Percentiles rank a stretch among this genome's conserved stretches.
These are phyloP conservation scores for Trichogramma dendrolimi DNA, from an alignment of 2,888 invertebrate genomes.

Conservation along the genomic window DNA sequence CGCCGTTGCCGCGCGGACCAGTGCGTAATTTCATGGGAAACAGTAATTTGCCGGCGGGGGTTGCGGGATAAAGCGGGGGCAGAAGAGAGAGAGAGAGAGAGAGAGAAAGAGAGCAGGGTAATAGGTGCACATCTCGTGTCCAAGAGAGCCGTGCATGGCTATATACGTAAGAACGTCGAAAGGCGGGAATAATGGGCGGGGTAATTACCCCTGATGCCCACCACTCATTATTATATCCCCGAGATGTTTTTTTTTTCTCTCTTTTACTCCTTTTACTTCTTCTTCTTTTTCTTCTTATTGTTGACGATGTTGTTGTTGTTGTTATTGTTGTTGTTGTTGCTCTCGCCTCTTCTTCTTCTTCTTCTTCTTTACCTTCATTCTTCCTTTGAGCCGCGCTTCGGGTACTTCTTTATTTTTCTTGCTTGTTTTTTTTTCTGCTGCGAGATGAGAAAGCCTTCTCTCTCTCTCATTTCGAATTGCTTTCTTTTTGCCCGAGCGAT, in stretches of 20 bases:
- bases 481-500: slow-evolving; percentile 1
- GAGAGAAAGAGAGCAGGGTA: slow-evolving; percentile 31
- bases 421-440: not conserved
- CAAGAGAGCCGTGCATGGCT: slow-evolving; percentile 32
- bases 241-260: slow-evolving; percentile 19
- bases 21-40: slow-evolving; percentile 47
- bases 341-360: not conserved
- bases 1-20: slow-evolving; percentile 33
- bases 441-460: not conserved
- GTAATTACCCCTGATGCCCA: slow-evolving; percentile 49
- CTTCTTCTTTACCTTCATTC: not conserved
- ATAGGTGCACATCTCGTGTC: slow-evolving; percentile 44
- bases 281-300: slow-evolving; percentile 3
- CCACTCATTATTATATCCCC: slow-evolving; percentile 46
- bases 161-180: slow-evolving; percentile 33
- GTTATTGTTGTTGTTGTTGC: not conserved
- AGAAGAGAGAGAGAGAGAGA: slow-evolving; percentile 8
- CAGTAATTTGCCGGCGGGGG: slow-evolving; percentile 43
- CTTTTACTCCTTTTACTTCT: slow-evolving; percentile 5
- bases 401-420: not conserved
- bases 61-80: slow-evolving; percentile 8
- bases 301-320: no score
- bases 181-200: slow-evolving; percentile 51
- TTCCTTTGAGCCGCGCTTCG: not conserved
- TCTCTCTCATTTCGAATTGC: not conserved